Base-by-base conservation (phyloP, 2,113 vertebrate species). In the Elanoides forficatus region DNA sequence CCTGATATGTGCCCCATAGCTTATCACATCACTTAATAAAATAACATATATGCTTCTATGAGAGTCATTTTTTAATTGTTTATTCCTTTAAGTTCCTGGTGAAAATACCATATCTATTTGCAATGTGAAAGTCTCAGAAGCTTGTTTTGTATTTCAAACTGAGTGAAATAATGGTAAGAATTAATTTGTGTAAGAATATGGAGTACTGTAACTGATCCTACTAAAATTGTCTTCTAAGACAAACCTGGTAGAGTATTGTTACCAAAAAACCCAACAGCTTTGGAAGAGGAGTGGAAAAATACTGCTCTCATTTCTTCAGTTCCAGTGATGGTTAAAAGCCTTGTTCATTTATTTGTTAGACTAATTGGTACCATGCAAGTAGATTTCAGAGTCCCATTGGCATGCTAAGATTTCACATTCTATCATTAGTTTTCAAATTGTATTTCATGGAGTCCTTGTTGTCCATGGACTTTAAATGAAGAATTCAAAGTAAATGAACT, bases 21-120 rank as follows among this genome's bases (percentile, higher is more conserved):
- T 98, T 98, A 97, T 98, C 56, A 52, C 93, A 97, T 98, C 95
- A 95, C 96, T 98, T 98, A 96, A 97, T 98, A 98, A 98, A 98
- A 96, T 97, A 98, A 96, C 95, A 92, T 97, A 86, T 76, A 97
- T 97, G 86, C 60, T 86, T 97, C 95, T 89, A 32, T 90, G 60
- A 94, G 85, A 95, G 81, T 97, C 25, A 96, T 97, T 97, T 98
- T 97, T 97, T 93, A 97, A 98, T 98, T 97, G 97, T 93, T 97
- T 97, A 90, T 82, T 96, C 91, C 79, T 97, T 93, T 97, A 97
- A 96, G 92, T 96, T 96, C 55, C 73, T 93, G 88, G 62, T 97
- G 73, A 93, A 97, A 95, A 82, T 93, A 86, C 82, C 36, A 20
- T 96, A 80, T 91, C 53, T 95, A 2, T 93, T 93, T 96, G 65